Percentiles rank a stretch among this genome's conserved stretches.
Conservation (phyloP, 2,797 vertebrate species). For the Rhabdomys pumilio region DNA sequence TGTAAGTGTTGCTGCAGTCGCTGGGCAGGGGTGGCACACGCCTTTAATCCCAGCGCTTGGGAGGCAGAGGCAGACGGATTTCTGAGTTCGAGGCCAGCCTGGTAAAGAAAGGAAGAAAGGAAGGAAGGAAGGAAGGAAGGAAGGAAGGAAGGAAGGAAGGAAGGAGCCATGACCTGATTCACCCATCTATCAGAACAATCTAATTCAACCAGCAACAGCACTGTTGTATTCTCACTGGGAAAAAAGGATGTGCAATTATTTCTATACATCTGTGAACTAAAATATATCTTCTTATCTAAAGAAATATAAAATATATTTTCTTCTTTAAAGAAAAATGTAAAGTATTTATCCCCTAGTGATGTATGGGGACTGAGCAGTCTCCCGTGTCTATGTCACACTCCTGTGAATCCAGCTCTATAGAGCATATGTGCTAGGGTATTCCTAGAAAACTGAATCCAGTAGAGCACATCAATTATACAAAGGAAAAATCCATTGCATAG, state of each 20-base stretch:
- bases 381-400: not conserved
- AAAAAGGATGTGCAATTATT: not conserved
- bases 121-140: too few species aligned
- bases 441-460: not conserved
- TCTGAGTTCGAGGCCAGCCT: too few species aligned
- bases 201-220: not conserved
- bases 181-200: not conserved
- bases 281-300: not conserved
- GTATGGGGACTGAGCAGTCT: not conserved
- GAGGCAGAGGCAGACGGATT: too few species aligned
- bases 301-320: not conserved
- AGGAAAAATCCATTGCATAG: not conserved
- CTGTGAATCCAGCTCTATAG: not conserved
- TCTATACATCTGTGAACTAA: not conserved
- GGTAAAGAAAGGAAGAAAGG: not conserved
- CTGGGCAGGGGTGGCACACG: too few species aligned
- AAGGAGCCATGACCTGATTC: not conserved
- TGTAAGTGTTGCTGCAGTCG: not conserved
- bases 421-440: fast-evolving
- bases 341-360: not conserved
- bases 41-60: too few species aligned
- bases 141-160: not conserved
- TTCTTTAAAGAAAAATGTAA: not conserved
- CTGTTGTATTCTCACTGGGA: not conserved
- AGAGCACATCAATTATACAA: not conserved